Base-by-base conservation (phyloP, 1,140 invertebrate species). In the Drosophila tani region DNA sequence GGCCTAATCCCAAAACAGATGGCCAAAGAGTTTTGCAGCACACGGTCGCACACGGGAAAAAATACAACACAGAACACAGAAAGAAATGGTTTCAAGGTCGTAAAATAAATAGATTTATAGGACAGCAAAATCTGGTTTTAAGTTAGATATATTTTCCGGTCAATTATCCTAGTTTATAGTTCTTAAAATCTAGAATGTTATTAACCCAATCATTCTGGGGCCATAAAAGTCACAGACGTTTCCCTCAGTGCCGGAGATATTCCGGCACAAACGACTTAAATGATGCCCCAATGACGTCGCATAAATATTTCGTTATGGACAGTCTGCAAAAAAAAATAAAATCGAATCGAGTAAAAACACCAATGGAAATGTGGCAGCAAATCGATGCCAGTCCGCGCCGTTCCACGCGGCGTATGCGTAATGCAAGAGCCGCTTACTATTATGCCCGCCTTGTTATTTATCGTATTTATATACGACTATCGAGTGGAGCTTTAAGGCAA, bases 261-360 rank as follows among this genome's bases (percentile, higher is more conserved):
- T 46, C 19, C 35, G 24, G 51, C 67, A 45, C 32, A 87, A 76
- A 80, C 71, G 76, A 88, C 84, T 83, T 78, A 84, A 87, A 87
- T 87, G 84, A 87, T 84, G 83, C 83, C 83, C 84, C 83, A 87
- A 84, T 87, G 83, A 87, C 84, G 73, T 59, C 71, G 83, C 83
- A 88, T 87, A 87, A 87, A 87, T 87, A 88, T 87, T 83, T 80
- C 75, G 79, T 82, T 88, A 80, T 88, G 49, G 79, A 60, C 57
- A 55, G 32, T 70, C 69, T 68, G 69, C 58, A 64, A 45, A 49
- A 55, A 19, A 29, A 15, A 11, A 29, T 17, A 21, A 29, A 32
- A 24, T n/a, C 14, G 14, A 40, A 56, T 40, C 53, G 35, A 24
- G 53, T 56, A 56, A 65, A 71, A 71, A 57, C 35, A 59, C 27